These are phyloP conservation scores for Chionis minor DNA, from an alignment of 2,113 vertebrate genomes.

Conservation along the genomic window DNA sequence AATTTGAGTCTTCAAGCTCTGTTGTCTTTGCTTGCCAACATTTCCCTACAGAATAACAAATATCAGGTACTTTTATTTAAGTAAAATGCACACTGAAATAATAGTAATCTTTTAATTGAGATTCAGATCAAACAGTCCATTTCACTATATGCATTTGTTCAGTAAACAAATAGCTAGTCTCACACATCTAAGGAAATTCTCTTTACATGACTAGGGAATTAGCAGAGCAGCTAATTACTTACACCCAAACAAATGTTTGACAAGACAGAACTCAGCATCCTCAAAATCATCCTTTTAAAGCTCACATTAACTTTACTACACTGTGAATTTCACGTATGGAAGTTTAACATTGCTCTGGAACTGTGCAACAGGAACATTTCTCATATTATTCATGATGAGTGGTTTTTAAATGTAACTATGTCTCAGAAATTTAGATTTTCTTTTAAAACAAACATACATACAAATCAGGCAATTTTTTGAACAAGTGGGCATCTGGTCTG, in stretches of 20 bases:
- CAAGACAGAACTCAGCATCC: not conserved
- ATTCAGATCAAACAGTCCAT: not conserved
- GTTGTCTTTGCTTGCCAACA: not conserved
- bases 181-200: not conserved
- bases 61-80: not conserved
- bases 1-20: constrained; percentile 6
- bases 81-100: not conserved
- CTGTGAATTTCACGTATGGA: not conserved
- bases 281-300: not conserved
- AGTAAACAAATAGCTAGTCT: not conserved
- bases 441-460: constrained; percentile 22
- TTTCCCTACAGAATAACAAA: not conserved
- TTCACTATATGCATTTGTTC: not conserved
- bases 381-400: not conserved
- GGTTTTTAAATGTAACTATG: not conserved
- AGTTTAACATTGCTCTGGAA: not conserved
- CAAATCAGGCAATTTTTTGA: not conserved
- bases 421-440: constrained; percentile 26
- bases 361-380: not conserved
- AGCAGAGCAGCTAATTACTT: not conserved
- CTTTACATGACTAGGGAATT: not conserved
- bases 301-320: not conserved
- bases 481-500: not conserved
- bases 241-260: not conserved
- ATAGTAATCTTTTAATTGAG: not conserved